Percentiles rank a stretch among this genome's conserved stretches.
Evolutionary conservation across 2,888 invertebrate species (phyloP).

Genomic region (Glaucopsyche alexis): DNA sequence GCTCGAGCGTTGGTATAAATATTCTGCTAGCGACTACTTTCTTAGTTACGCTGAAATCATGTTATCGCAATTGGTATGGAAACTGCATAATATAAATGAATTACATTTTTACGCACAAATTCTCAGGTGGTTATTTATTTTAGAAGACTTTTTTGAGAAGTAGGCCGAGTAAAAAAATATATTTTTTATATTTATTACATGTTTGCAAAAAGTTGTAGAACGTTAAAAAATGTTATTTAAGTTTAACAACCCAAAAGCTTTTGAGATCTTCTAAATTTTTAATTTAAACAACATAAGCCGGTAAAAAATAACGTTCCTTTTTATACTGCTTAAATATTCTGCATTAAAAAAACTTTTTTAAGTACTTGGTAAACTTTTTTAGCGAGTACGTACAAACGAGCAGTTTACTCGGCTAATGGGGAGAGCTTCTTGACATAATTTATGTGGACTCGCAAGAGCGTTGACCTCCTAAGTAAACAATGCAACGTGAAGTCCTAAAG

Average conservation of each 20-base stretch:
- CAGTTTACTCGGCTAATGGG: slow-evolving; percentile 19
- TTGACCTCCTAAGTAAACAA: slow-evolving; percentile 11
- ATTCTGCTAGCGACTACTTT: neutral
- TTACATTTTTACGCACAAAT: neutral
- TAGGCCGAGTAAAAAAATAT: too few relatives aligned
- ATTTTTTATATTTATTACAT: too few relatives aligned
- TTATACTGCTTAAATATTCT: neutral
- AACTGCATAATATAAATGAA: neutral
- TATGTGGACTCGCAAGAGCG: slow-evolving; percentile 10
- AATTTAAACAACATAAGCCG: neutral
- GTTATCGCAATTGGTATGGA: neutral
- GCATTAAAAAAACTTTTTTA: slow-evolving; percentile 16
- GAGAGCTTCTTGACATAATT: slow-evolving; percentile 13
- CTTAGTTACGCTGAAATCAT: neutral
- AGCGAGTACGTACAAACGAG: slow-evolving; percentile 16
- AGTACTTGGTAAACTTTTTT: slow-evolving; percentile 7
- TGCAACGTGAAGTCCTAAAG: neutral
- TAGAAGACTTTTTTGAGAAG: too few relatives aligned
- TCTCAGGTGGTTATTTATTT: too few relatives aligned
- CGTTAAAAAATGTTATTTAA: too few relatives aligned
- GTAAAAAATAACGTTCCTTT: slow-evolving; percentile 9
- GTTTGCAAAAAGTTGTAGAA: too few relatives aligned
- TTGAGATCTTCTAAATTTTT: neutral
- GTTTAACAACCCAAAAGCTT: neutral
- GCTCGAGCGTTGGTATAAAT: slow-evolving; percentile 5